phyloP scores from a whole-genome alignment of 2,888 invertebrate species.

The Zhengitettix transpicula region DNA sequence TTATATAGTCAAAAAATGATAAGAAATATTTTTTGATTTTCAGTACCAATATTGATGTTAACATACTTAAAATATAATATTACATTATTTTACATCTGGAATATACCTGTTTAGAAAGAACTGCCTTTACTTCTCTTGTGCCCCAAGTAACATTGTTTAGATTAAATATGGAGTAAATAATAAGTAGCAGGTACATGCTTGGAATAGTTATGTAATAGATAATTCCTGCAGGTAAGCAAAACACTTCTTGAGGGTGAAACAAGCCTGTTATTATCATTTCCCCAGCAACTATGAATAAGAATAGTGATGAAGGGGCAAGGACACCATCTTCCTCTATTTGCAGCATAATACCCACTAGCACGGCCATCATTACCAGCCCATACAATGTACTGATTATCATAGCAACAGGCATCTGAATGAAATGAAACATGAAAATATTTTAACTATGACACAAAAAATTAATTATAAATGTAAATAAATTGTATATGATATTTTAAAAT shows the following conservation, averaged over 20 bases:
- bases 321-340: conserved; percentile 66
- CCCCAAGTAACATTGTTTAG: conserved; percentile 91
- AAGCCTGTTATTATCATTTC: conserved; percentile 37
- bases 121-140: conserved; percentile 53
- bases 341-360: conserved; percentile 60
- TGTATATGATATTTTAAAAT: too few relatives aligned
- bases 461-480: too few relatives aligned
- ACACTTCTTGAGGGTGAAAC: conserved; percentile 64
- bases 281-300: conserved; percentile 54
- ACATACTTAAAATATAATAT: too few relatives aligned
- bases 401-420: conserved; percentile 46
- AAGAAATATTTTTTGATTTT: too few relatives aligned
- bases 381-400: conserved; percentile 60
- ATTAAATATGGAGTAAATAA: conserved; percentile 84
- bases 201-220: conserved; percentile 86
- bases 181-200: conserved; percentile 83
- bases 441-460: too few relatives aligned
- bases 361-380: conserved; percentile 74
- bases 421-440: not conserved
- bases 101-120: conserved; percentile 19
- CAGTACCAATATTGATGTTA: too few relatives aligned
- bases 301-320: conserved; percentile 65
- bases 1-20: too few relatives aligned
- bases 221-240: conserved; percentile 53
- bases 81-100: not conserved